These are phyloP conservation scores for Calameuta idolon DNA, from an alignment of 2,888 invertebrate genomes.

Conservation along the genomic window DNA sequence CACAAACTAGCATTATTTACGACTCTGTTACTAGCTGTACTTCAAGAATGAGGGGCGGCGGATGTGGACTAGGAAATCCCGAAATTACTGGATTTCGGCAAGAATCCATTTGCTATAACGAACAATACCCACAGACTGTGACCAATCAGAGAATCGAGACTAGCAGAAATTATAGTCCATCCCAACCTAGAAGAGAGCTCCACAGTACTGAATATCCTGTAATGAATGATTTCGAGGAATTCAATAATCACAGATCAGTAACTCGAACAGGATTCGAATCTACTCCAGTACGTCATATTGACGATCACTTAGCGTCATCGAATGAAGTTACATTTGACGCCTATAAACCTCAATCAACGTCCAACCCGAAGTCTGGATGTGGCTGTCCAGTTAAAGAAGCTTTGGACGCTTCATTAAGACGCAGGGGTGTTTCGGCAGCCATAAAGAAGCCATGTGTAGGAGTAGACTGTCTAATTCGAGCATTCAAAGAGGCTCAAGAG, in stretches of 20 bases:
- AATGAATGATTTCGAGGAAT: background rate
- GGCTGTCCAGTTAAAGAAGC: conserved; percentile 35
- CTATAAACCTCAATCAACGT: background rate
- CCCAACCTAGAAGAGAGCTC: background rate
- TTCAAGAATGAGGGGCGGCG: conserved; percentile 45
- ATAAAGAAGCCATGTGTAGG: conserved; percentile 45
- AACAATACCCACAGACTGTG: background rate
- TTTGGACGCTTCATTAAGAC: background rate
- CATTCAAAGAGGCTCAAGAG: conserved; percentile 54
- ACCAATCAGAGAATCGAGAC: background rate
- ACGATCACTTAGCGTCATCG: conserved; percentile 5
- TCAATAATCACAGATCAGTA: background rate
- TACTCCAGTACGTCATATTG: conserved; percentile 16
- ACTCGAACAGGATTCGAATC: background rate
- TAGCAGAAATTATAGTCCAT: background rate
- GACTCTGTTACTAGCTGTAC: conserved; percentile 16
- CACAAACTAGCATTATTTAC: conserved; percentile 22
- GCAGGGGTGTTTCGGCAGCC: conserved; percentile 23
- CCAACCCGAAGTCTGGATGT: conserved; percentile 16
- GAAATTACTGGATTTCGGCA: conserved; percentile 8
- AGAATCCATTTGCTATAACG: background rate
- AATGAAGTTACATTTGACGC: conserved; percentile 1
- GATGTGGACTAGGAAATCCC: conserved; percentile 15
- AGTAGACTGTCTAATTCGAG: conserved; percentile 50
- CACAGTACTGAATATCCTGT: background rate